phyloP scores from a whole-genome alignment of 2,888 invertebrate species.

The Peribatodes rhomboidaria region DNA sequence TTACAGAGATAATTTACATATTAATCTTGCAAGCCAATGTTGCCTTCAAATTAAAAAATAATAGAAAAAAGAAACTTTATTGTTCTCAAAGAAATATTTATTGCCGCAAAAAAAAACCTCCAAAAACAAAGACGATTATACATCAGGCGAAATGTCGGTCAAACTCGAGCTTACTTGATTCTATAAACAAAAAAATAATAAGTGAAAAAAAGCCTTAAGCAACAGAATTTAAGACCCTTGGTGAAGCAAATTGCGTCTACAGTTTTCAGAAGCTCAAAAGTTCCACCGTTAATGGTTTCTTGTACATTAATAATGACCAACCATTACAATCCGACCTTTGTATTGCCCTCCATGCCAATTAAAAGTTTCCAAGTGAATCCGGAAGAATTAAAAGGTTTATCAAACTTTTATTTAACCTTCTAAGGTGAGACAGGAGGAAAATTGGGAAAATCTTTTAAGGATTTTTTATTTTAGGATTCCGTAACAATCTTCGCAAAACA shows the following conservation, averaged over 20 bases:
- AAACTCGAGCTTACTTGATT: too few relatives aligned
- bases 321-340: conserved; percentile 39
- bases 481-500: too few relatives aligned
- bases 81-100: too few relatives aligned
- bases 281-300: conserved; percentile 37
- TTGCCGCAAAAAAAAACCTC: too few relatives aligned
- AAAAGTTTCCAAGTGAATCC: conserved; percentile 39
- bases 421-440: conserved; percentile 16
- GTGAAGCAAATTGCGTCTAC: conserved; percentile 17
- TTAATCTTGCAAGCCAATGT: too few relatives aligned
- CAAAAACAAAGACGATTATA: too few relatives aligned
- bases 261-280: conserved; percentile 26
- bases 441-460: conserved; percentile 10
- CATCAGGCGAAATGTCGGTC: too few relatives aligned
- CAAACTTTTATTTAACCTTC: conserved; percentile 32
- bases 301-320: conserved; percentile 37
- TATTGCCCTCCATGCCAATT: conserved; percentile 33
- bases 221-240: background rate
- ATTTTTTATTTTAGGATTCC: background rate
- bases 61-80: too few relatives aligned
- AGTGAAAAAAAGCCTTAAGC: too few relatives aligned
- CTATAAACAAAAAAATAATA: too few relatives aligned
- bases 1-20: too few relatives aligned
- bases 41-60: too few relatives aligned
- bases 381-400: conserved; percentile 39